phyloP scores from a whole-genome alignment of 92 coral and sea anemone species.

The Epizoanthus rinbou region DNA sequence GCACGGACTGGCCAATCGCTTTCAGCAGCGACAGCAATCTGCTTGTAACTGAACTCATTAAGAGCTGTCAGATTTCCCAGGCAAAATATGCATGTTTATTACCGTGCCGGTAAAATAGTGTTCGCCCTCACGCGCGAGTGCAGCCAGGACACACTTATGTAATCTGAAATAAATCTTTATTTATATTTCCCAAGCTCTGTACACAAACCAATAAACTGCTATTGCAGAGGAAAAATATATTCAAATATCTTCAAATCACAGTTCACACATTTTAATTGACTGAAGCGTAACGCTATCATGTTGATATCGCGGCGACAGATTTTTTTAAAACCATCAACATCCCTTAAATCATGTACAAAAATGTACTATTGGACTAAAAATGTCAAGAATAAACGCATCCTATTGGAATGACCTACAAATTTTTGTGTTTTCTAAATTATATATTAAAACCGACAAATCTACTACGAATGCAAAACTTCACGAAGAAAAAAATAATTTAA shows the following conservation, averaged over 20 bases:
- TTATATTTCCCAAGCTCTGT: slow-evolving; percentile 24
- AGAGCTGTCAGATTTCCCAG: slow-evolving; percentile 49
- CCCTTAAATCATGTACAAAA: slow-evolving; percentile 20
- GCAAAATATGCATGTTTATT: slow-evolving; percentile 2
- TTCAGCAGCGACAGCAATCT: slow-evolving; percentile 60
- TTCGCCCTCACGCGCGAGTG: not conserved
- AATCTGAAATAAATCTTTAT: slow-evolving; percentile 34
- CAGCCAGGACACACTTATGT: slow-evolving; percentile 2
- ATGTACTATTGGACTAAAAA: slow-evolving; percentile 17
- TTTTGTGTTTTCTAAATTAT: not conserved
- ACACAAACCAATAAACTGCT: slow-evolving; percentile 41
- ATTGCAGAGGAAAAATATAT: slow-evolving; percentile 17
- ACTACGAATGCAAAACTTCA: not conserved
- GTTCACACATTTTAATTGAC: slow-evolving; percentile 36
- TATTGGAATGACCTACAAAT: slow-evolving; percentile 4
- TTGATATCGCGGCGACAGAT: slow-evolving; percentile 21
- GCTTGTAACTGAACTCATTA: slow-evolving; percentile 52
- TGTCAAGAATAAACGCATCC: slow-evolving; percentile 14
- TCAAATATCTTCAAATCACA: slow-evolving; percentile 20
- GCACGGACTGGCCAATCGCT: slow-evolving; percentile 58
- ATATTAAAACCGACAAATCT: not conserved
- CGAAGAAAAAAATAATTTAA: slow-evolving; percentile 34
- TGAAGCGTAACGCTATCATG: slow-evolving; percentile 17
- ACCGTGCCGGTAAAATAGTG: slow-evolving; percentile 2
- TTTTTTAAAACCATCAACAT: slow-evolving; percentile 8